These are phyloP conservation scores for Panorpa germanica DNA, from an alignment of 2,888 invertebrate species.

Conservation along the genomic window DNA sequence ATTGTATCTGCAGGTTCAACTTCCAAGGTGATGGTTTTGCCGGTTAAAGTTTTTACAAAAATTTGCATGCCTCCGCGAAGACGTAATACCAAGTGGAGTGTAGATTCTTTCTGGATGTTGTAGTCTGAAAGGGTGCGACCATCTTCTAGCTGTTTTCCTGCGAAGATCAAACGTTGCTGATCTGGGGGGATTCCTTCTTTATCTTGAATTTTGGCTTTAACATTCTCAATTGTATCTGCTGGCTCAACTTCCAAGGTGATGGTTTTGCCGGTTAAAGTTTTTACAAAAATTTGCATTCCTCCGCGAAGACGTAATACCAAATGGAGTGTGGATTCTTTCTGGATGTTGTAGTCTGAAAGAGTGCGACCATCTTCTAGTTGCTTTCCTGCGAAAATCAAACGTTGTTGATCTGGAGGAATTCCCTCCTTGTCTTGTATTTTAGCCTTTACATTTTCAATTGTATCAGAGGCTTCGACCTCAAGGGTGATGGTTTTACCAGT, in stretches of 20 bases:
- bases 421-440: constrained; percentile 32
- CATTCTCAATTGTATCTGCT: constrained; percentile 40
- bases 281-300: constrained; percentile 32
- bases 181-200: constrained; percentile 34
- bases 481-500: constrained; percentile 35
- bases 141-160: constrained; percentile 35
- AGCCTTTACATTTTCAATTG: constrained; percentile 31
- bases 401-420: constrained; percentile 32
- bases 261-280: constrained; percentile 28
- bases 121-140: constrained; percentile 35
- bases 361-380: constrained; percentile 35
- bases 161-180: constrained; percentile 33
- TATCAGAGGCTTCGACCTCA: constrained; percentile 25
- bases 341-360: constrained; percentile 35
- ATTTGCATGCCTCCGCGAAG: constrained; percentile 47
- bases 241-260: constrained; percentile 23
- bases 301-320: constrained; percentile 24
- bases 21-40: constrained; percentile 35
- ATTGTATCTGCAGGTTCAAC: constrained; percentile 34
- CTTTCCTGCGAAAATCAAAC: constrained; percentile 33
- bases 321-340: constrained; percentile 33
- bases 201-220: constrained; percentile 30
- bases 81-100: constrained; percentile 29
- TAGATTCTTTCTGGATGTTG: constrained; percentile 36
- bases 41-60: constrained; percentile 34